A percentile compares a stretch with the other conserved stretches of the same genome.
Evolutionary conservation across 2,888 invertebrate genomes (phyloP).

Genomic region (Melanargia galathea): DNA sequence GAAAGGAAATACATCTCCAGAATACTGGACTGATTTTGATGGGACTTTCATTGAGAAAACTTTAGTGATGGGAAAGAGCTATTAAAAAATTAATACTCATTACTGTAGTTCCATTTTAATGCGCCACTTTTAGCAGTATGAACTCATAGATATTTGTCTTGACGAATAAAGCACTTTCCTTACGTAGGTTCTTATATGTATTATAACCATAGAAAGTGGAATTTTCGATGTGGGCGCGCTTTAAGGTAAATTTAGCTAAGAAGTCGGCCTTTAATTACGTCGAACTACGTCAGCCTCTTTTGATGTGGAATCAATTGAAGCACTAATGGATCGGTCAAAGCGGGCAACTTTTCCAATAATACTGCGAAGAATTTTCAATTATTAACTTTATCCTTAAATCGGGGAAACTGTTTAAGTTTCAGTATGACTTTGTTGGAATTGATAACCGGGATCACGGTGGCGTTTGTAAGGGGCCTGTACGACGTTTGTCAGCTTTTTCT

Average conservation of each 20-base stretch:
- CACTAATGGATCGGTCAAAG: constrained; percentile 50
- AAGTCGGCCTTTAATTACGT: constrained; percentile 4
- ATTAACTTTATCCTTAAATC: constrained; percentile 57
- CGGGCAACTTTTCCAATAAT: constrained; percentile 63
- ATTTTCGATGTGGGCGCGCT: too few relatives aligned
- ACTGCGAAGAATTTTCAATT: constrained; percentile 62
- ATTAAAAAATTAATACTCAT: too few relatives aligned
- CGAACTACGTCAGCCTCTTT: constrained; percentile 32
- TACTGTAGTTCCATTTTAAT: too few relatives aligned
- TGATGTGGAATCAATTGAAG: constrained; percentile 44
- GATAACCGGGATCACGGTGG: constrained; percentile 14
- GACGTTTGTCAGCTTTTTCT: not conserved
- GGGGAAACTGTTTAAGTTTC: constrained; percentile 32
- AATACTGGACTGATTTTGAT: too few relatives aligned
- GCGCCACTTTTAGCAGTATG: too few relatives aligned
- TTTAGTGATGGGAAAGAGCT: too few relatives aligned
- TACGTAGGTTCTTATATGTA: too few relatives aligned
- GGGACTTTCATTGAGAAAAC: too few relatives aligned
- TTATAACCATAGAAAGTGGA: too few relatives aligned
- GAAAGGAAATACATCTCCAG: too few relatives aligned
- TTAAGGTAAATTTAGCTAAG: not conserved
- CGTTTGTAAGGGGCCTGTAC: not conserved
- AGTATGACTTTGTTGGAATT: constrained; percentile 25
- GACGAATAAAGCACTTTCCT: too few relatives aligned
- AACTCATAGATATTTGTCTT: too few relatives aligned